Conservation (phyloP, 2,113 vertebrate species). For the Capricornis sumatraensis region DNA sequence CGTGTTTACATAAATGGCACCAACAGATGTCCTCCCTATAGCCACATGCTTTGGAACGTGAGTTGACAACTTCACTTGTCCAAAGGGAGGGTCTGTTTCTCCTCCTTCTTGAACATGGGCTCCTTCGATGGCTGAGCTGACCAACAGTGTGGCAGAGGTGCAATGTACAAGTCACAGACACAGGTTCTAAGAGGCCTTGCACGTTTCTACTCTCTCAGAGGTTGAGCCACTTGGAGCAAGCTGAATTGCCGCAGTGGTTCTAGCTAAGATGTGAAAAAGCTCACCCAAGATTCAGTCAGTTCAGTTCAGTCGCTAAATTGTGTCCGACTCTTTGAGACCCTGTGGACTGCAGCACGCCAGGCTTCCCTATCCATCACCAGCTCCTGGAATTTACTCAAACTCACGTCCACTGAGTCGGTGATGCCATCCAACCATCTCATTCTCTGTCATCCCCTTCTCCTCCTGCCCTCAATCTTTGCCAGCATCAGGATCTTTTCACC, state of each 20-base stretch:
- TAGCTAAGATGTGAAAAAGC: background rate
- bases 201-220: background rate
- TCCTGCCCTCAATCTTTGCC: background rate
- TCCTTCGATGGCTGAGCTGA: background rate
- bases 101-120: background rate
- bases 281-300: background rate
- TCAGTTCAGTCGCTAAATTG: background rate
- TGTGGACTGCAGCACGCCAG: rapidly evolving
- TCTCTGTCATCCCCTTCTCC: background rate
- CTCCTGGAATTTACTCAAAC: background rate
- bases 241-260: background rate
- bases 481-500: background rate
- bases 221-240: background rate
- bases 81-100: background rate
- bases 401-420: background rate
- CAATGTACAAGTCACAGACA: background rate
- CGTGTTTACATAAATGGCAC: background rate
- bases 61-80: background rate
- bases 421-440: background rate
- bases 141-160: background rate
- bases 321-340: background rate
- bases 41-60: background rate
- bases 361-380: background rate
- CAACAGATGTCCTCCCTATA: background rate
- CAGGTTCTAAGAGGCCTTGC: background rate